phyloP scores from a whole-genome alignment of 2,888 invertebrate species.

The Subacronicta megacephala region DNA sequence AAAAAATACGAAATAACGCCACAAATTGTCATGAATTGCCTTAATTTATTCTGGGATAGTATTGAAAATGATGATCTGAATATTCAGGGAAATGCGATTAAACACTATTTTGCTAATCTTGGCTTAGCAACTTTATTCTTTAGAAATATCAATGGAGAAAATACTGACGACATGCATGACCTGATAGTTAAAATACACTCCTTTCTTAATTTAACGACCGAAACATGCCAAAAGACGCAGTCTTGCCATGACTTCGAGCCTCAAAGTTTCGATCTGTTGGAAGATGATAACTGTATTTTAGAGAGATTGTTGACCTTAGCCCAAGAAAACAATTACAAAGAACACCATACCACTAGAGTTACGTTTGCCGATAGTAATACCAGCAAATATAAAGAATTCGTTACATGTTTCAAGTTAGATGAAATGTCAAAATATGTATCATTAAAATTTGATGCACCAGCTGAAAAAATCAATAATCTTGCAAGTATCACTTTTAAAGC shows the following conservation, averaged over 20 bases:
- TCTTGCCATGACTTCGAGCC: conserved; percentile 39
- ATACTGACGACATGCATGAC: conserved; percentile 72
- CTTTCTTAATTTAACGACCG: conserved; percentile 56
- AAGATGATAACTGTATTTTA: conserved; percentile 90
- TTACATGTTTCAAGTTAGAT: conserved; percentile 87
- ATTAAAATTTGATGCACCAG: conserved; percentile 71
- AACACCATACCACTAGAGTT: conserved; percentile 84
- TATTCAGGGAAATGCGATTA: conserved; percentile 66
- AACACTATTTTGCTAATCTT: conserved; percentile 76
- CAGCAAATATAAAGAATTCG: conserved; percentile 87
- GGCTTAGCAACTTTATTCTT: conserved; percentile 76
- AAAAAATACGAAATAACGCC: conserved; percentile 91
- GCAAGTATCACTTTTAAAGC: conserved; percentile 80
- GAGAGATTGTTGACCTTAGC: conserved; percentile 91
- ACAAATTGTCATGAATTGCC: conserved; percentile 87
- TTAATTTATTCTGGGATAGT: conserved; percentile 85
- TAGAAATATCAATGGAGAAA: conserved; percentile 73
- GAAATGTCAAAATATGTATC: conserved; percentile 67
- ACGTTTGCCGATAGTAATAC: conserved; percentile 88
- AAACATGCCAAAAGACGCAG: conserved; percentile 43
- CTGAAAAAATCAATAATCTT: conserved; percentile 72
- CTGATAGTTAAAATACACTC: conserved; percentile 68
- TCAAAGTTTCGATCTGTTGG: conserved; percentile 77
- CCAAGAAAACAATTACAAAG: conserved; percentile 81
- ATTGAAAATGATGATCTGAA: conserved; percentile 60